These are phyloP conservation scores for Parotia lawesii DNA, from an alignment of 2,113 vertebrate species.

Conservation along the genomic window DNA sequence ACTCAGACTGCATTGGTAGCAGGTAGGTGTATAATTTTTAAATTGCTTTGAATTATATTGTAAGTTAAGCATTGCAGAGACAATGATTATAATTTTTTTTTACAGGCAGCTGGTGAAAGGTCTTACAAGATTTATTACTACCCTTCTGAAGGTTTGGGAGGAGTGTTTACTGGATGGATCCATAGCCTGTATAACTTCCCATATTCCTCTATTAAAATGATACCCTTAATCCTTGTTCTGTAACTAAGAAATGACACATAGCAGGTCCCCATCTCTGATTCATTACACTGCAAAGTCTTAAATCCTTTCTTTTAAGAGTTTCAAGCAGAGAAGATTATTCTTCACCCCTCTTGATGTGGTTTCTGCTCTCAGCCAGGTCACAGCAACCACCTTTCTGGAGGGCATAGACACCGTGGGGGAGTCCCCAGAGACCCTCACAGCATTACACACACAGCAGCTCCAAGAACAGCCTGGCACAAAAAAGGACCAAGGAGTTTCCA, in stretches of 20 bases:
- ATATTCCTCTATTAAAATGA: background rate
- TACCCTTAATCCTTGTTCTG: background rate
- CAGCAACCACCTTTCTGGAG: background rate
- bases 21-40: constrained; percentile 41
- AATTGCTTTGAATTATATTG: constrained; percentile 24
- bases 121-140: constrained; percentile 27
- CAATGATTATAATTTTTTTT: background rate
- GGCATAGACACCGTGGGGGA: rapidly evolving
- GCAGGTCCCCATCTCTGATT: background rate
- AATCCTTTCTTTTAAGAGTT: background rate
- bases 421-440: background rate
- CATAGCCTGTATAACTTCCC: background rate
- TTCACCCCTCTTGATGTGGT: background rate
- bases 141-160: constrained; percentile 2
- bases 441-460: background rate
- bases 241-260: background rate
- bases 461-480: background rate
- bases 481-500: background rate
- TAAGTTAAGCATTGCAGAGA: background rate
- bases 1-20: constrained; percentile 22
- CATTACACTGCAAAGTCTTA: background rate
- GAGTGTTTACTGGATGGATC: constrained; percentile 33
- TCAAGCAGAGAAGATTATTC: background rate
- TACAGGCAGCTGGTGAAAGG: background rate
- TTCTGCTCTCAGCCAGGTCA: background rate